These are phyloP conservation scores for Xestia rhomboidea DNA, from an alignment of 2,888 invertebrate genomes.

Conservation along the genomic window DNA sequence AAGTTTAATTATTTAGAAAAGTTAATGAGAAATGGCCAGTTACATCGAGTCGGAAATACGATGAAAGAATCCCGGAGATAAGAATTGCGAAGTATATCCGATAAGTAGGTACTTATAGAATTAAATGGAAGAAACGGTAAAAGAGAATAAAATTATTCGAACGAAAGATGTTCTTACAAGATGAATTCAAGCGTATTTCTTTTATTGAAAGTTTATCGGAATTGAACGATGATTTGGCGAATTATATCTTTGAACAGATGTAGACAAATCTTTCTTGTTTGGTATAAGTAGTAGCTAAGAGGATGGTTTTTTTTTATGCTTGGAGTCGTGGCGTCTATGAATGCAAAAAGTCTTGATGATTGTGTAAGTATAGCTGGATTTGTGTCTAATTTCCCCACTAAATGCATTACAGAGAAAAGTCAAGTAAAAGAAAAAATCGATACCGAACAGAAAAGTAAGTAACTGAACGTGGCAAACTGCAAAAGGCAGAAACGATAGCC, in stretches of 20 bases:
- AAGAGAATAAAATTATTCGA: conserved; percentile 41
- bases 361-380: background rate
- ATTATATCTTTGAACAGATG: conserved; percentile 6
- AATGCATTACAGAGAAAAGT: background rate
- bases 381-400: background rate
- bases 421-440: background rate
- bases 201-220: conserved; percentile 20
- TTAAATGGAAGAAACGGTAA: conserved; percentile 31
- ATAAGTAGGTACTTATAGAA: conserved; percentile 50
- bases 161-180: conserved; percentile 34
- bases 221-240: conserved; percentile 1
- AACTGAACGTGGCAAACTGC: conserved; percentile 8
- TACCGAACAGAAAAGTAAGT: background rate
- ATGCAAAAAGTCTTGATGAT: too few species aligned
- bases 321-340: background rate
- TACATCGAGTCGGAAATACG: conserved; percentile 35
- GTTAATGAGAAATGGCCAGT: conserved; percentile 51
- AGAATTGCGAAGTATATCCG: conserved; percentile 37
- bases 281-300: background rate
- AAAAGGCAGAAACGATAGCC: conserved; percentile 10
- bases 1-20: conserved; percentile 52
- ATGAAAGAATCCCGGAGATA: conserved; percentile 47
- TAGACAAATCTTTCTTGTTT: background rate
- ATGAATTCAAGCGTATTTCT: conserved; percentile 19
- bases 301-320: background rate